Percentiles rank a stretch among this genome's conserved stretches.
Conservation (phyloP, 2,888 invertebrate species). For the Eilema griseolum region DNA sequence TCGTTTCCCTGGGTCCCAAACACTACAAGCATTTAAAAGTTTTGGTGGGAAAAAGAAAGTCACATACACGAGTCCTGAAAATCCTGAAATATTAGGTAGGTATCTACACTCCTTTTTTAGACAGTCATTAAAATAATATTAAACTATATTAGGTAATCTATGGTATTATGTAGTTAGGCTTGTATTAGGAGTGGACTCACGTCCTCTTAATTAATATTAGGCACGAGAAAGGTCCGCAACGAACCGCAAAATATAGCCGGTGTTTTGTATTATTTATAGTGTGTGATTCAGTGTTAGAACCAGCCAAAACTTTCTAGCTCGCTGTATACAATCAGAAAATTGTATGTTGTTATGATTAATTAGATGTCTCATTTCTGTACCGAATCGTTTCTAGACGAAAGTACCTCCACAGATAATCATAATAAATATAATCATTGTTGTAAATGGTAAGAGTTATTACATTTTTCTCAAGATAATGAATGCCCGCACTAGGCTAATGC, state of each 20-base stretch:
- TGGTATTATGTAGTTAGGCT: neutral
- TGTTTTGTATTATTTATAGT: neutral
- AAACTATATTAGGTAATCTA: neutral
- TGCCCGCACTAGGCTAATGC: neutral
- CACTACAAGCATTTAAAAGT: neutral
- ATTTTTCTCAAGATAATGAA: neutral
- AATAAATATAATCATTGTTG: neutral
- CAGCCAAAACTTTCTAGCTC: conserved; percentile 4
- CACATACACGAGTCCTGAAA: no score
- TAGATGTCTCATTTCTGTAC: neutral
- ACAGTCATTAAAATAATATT: neutral
- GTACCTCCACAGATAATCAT: neutral
- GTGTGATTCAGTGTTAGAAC: neutral
- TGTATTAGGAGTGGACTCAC: neutral
- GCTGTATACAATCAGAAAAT: neutral
- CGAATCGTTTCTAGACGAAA: neutral
- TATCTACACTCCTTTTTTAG: neutral
- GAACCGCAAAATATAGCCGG: neutral
- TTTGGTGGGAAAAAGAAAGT: neutral
- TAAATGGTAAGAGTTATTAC: neutral
- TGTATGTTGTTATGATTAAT: conserved; percentile 2
- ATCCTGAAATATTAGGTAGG: neutral
- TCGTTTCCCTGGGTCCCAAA: no score
- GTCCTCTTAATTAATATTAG: neutral
- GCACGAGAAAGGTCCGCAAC: conserved; percentile 4